Evolutionary conservation across 1,140 invertebrate genomes (phyloP).

Genomic region (Tetragnatha versicolor): DNA sequence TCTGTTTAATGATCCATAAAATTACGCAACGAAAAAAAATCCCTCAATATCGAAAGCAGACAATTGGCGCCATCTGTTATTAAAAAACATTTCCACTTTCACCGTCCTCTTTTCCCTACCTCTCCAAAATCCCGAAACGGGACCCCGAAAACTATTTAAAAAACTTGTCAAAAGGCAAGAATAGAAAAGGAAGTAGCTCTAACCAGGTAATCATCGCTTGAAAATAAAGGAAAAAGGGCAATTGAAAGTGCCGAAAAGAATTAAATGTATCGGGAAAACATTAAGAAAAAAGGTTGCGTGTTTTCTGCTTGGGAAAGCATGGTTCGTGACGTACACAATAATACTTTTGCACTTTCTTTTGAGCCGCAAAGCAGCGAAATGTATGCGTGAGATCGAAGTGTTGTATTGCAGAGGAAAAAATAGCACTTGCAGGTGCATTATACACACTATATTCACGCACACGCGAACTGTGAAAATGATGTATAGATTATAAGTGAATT

Average conservation of each 20-base stretch:
- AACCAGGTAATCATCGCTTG: conserved; percentile 8
- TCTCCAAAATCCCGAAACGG: too few relatives aligned
- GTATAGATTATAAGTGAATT: conserved; percentile 21
- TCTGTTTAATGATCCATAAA: too few relatives aligned
- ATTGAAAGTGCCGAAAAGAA: neutral
- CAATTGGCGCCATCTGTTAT: conserved; percentile 43
- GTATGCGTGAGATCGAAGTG: conserved; percentile 26
- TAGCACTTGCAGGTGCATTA: conserved; percentile 32
- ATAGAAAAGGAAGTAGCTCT: neutral
- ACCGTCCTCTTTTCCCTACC: neutral
- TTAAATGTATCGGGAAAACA: neutral
- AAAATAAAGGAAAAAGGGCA: neutral
- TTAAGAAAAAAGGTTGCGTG: conserved; percentile 28
- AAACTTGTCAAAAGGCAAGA: neutral
- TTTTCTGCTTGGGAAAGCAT: neutral
- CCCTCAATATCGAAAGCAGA: too few relatives aligned
- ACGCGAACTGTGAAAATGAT: conserved; percentile 38
- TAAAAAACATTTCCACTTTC: neutral
- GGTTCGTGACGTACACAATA: conserved; percentile 23
- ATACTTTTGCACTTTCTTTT: conserved; percentile 20
- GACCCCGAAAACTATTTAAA: too few relatives aligned
- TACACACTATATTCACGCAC: conserved; percentile 16
- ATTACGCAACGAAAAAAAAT: too few relatives aligned
- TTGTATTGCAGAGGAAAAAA: conserved; percentile 21
- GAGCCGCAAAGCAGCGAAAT: conserved; percentile 4